Conservation (phyloP, 2,797 vertebrate genomes). For the Myotis daubentonii region DNA sequence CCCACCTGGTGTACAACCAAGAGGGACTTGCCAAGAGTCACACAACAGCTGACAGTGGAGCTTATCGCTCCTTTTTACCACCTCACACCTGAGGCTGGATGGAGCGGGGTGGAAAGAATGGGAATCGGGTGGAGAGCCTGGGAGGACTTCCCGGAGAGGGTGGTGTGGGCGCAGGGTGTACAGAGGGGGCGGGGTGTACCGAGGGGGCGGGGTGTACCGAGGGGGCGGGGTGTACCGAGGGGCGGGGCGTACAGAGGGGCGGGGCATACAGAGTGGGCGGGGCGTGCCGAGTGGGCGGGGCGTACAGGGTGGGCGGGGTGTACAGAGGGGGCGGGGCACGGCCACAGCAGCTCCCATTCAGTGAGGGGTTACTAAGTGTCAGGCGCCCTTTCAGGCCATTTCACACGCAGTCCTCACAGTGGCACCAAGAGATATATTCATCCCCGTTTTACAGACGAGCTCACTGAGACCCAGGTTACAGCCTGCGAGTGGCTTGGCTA, state of each 20-base stretch:
- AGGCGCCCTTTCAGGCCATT: background rate
- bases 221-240: too few species aligned
- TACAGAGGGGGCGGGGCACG: too few species aligned
- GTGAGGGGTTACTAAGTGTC: background rate
- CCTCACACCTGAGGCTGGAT: background rate
- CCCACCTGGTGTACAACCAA: fast-evolving
- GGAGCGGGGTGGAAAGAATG: background rate
- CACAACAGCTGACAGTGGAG: background rate
- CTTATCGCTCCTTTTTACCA: background rate
- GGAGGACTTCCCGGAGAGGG: background rate
- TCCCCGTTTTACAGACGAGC: background rate
- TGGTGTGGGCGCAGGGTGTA: background rate
- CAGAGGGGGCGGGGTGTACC: too few species aligned
- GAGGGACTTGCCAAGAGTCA: background rate
- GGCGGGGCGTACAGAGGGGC: too few species aligned
- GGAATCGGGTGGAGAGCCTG: background rate
- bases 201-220: too few species aligned
- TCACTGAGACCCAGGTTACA: background rate
- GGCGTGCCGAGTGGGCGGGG: too few species aligned
- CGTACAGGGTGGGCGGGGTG: too few species aligned
- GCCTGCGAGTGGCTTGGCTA: background rate
- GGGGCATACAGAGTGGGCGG: too few species aligned
- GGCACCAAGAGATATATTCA: fast-evolving
- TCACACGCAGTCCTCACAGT: fast-evolving
- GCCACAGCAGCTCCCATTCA: fast-evolving